phyloP scores from a whole-genome alignment of 2,797 vertebrate genomes.

The Sternotherus odoratus region DNA sequence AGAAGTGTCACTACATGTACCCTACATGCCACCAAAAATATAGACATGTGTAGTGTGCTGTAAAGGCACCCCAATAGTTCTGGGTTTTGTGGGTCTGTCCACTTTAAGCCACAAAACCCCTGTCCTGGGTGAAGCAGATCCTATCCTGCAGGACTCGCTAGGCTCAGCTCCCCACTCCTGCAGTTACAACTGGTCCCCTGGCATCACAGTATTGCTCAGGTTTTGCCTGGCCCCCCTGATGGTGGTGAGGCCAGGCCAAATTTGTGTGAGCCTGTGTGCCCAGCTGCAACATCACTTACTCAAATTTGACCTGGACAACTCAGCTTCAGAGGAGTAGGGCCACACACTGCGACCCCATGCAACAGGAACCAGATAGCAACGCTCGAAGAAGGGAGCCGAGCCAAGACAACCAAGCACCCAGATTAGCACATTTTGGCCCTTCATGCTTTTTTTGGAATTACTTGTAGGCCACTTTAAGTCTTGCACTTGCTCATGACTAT shows the following conservation, averaged over 20 bases:
- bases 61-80: not conserved
- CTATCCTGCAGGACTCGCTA: not conserved
- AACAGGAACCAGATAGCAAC: not conserved
- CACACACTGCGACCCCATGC: not conserved
- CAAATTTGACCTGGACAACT: not conserved
- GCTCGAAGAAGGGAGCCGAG: not conserved
- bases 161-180: not conserved
- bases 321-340: not conserved
- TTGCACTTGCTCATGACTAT: not conserved
- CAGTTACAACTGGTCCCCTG: not conserved
- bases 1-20: not conserved
- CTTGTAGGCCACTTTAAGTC: not conserved
- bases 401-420: not conserved
- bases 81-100: not conserved
- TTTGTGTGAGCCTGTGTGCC: not conserved
- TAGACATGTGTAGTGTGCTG: not conserved
- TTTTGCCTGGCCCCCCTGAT: not conserved
- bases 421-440: not conserved
- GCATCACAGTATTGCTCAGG: not conserved
- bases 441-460: not conserved
- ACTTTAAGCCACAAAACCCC: not conserved
- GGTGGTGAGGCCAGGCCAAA: not conserved
- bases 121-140: not conserved
- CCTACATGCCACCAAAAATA: not conserved
- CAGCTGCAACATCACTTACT: not conserved